Evolutionary conservation across 1,140 invertebrate genomes (phyloP).

Genomic region (Phenacoccus solenopsis): DNA sequence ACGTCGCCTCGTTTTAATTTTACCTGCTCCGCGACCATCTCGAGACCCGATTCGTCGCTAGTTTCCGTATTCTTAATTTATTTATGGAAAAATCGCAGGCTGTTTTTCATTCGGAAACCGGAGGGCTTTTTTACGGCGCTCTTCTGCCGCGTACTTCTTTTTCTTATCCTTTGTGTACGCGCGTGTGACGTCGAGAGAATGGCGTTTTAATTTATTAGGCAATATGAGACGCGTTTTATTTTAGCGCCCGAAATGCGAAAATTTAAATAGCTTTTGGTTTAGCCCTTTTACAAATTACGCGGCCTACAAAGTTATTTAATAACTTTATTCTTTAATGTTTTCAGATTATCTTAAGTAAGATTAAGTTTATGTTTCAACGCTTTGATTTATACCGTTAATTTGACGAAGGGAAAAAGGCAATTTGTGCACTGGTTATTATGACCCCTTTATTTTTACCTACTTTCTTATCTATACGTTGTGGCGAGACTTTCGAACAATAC

Average conservation of each 20-base stretch:
- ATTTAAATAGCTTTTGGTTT: neutral
- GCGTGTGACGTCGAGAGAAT: neutral
- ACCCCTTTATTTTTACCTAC: too few relatives aligned
- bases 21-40: neutral
- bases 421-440: too few relatives aligned
- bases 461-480: too few relatives aligned
- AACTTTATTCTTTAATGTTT: conserved; percentile 3
- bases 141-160: too few relatives aligned
- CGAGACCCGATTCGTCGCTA: neutral
- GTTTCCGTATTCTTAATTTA: neutral
- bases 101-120: too few relatives aligned
- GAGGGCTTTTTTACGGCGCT: too few relatives aligned
- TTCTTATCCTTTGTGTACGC: too few relatives aligned
- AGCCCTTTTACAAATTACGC: neutral
- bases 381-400: neutral
- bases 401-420: neutral
- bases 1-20: neutral
- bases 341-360: conserved; percentile 3
- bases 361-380: neutral
- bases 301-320: neutral
- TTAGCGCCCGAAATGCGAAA: neutral
- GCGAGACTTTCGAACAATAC: too few relatives aligned
- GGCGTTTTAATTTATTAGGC: neutral
- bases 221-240: neutral
- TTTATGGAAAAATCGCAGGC: neutral